Conservation (phyloP, 2,888 invertebrate species). For the Adelphocoris suturalis region DNA sequence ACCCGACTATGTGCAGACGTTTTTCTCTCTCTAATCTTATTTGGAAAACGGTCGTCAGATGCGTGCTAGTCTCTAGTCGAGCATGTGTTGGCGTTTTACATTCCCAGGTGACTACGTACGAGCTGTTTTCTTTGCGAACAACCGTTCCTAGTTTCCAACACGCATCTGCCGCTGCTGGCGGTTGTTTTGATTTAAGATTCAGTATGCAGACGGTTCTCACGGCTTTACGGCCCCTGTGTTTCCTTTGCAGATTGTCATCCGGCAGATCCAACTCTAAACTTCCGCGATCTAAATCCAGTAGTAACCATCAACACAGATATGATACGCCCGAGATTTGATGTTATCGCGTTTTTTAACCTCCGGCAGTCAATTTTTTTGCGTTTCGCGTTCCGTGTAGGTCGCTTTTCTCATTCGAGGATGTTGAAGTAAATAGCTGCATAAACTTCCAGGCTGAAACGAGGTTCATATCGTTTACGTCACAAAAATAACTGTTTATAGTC, state of each 20-base stretch:
- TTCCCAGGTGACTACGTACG: background rate
- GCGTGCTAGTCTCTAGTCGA: no score
- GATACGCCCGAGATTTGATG: slow-evolving; percentile 30
- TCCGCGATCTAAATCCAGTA: slow-evolving; percentile 35
- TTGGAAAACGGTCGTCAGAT: no score
- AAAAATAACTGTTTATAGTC: no score
- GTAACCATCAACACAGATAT: slow-evolving; percentile 28
- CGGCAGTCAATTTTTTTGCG: background rate
- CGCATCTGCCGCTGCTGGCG: slow-evolving; percentile 7
- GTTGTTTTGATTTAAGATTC: slow-evolving; percentile 19
- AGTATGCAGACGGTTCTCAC: slow-evolving; percentile 32
- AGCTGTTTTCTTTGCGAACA: background rate
- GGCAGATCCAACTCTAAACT: background rate
- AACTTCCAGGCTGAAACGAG: background rate
- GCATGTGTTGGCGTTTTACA: background rate
- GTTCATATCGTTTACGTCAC: no score
- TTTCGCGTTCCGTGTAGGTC: background rate
- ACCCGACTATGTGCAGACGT: no score
- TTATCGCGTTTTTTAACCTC: background rate
- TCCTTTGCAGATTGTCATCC: background rate
- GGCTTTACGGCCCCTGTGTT: slow-evolving; percentile 1
- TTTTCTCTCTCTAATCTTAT: no score
- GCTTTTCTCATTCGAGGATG: background rate
- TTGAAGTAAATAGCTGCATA: background rate
- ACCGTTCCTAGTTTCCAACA: background rate